Percentiles rank a stretch among this genome's conserved stretches.
Conservation (phyloP, 1,140 invertebrate genomes). For the Drosophila melanica region DNA sequence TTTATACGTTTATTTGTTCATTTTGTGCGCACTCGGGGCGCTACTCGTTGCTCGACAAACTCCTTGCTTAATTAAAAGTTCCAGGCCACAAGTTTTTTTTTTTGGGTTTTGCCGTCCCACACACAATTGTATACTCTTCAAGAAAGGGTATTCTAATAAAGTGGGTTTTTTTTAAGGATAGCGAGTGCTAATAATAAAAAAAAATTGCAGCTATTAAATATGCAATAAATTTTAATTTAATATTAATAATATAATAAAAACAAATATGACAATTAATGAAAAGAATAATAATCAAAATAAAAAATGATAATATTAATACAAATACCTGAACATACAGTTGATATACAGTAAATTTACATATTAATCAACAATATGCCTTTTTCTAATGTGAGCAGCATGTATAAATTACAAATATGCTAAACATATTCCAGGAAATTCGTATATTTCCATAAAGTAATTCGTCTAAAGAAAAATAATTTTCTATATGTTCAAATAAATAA, state of each 20-base stretch:
- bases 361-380: background rate
- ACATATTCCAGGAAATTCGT: no score
- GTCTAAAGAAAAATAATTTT: no score
- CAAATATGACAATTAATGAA: background rate
- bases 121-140: slow-evolving; percentile 47
- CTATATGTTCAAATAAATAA: no score
- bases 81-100: slow-evolving; percentile 54
- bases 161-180: no score
- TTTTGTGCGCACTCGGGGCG: slow-evolving; percentile 59
- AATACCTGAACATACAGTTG: no score
- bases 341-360: background rate
- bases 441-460: no score
- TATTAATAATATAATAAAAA: no score
- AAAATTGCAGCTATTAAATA: no score
- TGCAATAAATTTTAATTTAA: no score
- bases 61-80: slow-evolving; percentile 79
- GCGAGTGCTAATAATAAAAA: no score
- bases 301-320: no score
- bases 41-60: slow-evolving; percentile 46
- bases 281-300: background rate
- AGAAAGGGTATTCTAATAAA: background rate
- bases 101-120: background rate
- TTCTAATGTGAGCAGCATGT: background rate
- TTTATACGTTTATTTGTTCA: slow-evolving; percentile 81
- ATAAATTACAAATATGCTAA: background rate